A percentile compares a stretch with the other conserved stretches of the same genome.
phyloP scores from a whole-genome alignment of 2,113 vertebrate species.

The Genyomyrus donnyi region DNA sequence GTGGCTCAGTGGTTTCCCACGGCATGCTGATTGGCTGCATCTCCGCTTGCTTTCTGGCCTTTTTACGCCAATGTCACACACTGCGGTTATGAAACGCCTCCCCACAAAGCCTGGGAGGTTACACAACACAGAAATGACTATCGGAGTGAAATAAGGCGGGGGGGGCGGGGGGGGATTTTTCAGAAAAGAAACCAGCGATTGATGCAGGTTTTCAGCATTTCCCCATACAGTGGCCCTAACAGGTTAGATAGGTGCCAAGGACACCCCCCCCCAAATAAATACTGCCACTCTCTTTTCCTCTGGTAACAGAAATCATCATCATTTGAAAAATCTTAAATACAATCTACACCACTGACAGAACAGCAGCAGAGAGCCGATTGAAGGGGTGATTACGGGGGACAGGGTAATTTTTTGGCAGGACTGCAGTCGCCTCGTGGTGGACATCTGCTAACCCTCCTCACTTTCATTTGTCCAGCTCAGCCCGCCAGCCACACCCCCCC shows the following conservation, averaged over 20 bases:
- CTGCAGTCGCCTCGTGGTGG: neutral
- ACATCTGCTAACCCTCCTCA: slow-evolving; percentile 12
- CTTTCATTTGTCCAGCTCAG: neutral
- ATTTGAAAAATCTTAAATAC: neutral
- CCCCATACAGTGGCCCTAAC: neutral
- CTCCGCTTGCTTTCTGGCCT: too few species aligned
- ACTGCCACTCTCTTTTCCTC: too few species aligned
- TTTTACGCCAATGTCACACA: neutral
- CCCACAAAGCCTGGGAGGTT: neutral
- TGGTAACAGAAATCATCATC: neutral
- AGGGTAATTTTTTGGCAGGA: neutral
- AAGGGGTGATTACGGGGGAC: neutral
- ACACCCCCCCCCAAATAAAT: neutral
- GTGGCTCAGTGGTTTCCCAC: neutral
- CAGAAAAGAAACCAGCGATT: neutral
- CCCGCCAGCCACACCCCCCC: neutral
- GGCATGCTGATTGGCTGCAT: neutral
- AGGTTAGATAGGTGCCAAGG: neutral
- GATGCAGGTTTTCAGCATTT: neutral
- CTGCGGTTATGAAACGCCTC: neutral
- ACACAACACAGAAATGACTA: neutral
- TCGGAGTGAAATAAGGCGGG: neutral
- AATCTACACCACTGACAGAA: neutral
- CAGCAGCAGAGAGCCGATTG: neutral
- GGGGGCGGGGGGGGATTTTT: neutral